Evolutionary conservation across 2,888 invertebrate species (phyloP).

Genomic region (Phasia obesa): DNA sequence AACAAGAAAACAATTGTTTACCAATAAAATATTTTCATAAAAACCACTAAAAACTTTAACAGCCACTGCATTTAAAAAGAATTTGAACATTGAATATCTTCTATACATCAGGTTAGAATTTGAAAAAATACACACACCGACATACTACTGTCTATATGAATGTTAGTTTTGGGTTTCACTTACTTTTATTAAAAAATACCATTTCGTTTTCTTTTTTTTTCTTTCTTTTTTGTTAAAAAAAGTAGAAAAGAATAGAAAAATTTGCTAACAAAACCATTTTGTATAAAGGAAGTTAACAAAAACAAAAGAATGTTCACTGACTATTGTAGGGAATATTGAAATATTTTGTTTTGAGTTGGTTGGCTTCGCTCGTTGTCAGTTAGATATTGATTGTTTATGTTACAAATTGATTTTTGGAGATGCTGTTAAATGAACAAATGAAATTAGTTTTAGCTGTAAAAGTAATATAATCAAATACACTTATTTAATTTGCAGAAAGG

Average conservation of each 20-base stretch:
- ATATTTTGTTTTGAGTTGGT: neutral
- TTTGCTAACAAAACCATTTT: conserved; percentile 7
- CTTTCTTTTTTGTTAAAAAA: neutral
- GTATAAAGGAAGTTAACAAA: neutral
- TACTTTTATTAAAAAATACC: conserved; percentile 71
- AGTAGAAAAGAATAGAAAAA: neutral
- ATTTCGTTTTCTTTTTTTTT: too few species aligned
- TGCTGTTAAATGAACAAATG: neutral
- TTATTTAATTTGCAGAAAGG: too few species aligned
- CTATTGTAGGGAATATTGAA: conserved; percentile 12
- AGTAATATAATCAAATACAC: too few species aligned
- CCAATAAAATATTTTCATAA: conserved; percentile 44
- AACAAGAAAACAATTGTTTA: conserved; percentile 49
- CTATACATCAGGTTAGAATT: neutral
- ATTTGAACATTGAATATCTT: conserved; percentile 32
- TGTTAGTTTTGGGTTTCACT: conserved; percentile 68
- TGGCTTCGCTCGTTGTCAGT: conserved; percentile 4
- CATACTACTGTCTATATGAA: neutral
- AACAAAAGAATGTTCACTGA: conserved; percentile 7
- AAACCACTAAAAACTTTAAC: conserved; percentile 56
- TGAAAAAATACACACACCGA: neutral
- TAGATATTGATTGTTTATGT: conserved; percentile 7
- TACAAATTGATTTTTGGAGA: conserved; percentile 34
- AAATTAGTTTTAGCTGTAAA: neutral
- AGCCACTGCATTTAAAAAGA: conserved; percentile 41